Conservation (phyloP, 2,113 vertebrate species). For the Alaudala cheleensis region DNA sequence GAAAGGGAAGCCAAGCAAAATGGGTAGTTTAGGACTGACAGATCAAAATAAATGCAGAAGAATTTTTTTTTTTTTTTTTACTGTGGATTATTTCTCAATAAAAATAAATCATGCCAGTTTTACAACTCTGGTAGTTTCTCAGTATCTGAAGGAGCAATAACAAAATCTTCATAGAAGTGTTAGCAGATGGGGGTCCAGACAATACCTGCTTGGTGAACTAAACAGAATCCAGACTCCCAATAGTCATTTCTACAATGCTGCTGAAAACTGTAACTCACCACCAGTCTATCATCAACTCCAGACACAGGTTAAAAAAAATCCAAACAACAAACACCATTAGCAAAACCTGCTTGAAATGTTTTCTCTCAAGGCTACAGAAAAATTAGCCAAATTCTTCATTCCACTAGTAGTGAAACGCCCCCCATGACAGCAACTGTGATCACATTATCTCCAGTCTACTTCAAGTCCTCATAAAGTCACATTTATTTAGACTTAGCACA, state of each 20-base stretch:
- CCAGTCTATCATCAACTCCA: slow-evolving; percentile 3
- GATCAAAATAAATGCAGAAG: not conserved
- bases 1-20: not conserved
- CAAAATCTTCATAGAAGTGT: not conserved
- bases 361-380: slow-evolving; percentile 71
- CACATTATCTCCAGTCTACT: slow-evolving; percentile 27
- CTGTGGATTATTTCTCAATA: not conserved
- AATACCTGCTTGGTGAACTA: not conserved
- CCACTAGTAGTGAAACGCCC: slow-evolving; percentile 46
- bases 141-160: slow-evolving; percentile 14
- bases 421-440: not conserved
- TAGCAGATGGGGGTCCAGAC: not conserved
- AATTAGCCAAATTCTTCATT: slow-evolving; percentile 66
- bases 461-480: slow-evolving; percentile 10
- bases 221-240: not conserved
- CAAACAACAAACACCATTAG: not conserved
- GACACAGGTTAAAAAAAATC: slow-evolving; percentile 8
- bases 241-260: not conserved
- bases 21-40: not conserved
- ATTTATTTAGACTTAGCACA: slow-evolving; percentile 62
- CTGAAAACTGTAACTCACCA: not conserved
- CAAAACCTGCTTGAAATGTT: slow-evolving; percentile 61
- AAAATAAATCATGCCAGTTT: not conserved
- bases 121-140: not conserved
- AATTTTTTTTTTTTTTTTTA: not conserved